phyloP scores from a whole-genome alignment of 2,113 vertebrate genomes.

The Myiozetetes cayanensis region DNA sequence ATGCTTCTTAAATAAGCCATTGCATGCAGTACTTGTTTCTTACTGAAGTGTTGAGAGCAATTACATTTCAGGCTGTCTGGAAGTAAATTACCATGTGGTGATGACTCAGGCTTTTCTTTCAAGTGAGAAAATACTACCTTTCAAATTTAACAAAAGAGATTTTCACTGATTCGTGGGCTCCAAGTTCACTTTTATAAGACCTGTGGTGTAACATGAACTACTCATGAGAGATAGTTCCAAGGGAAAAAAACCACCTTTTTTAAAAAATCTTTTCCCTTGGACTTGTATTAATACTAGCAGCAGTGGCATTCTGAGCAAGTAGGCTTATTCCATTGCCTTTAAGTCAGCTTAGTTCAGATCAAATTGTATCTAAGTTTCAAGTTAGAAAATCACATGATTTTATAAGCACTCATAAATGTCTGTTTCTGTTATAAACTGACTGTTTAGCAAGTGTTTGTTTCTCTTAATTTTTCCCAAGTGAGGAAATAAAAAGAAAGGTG shows the following conservation, averaged over 20 bases:
- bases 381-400: background rate
- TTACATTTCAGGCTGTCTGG: background rate
- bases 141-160: background rate
- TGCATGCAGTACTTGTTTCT: background rate
- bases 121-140: background rate
- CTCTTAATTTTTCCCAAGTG: background rate
- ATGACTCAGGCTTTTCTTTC: background rate
- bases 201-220: background rate
- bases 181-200: background rate
- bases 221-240: background rate
- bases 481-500: background rate
- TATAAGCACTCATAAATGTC: background rate
- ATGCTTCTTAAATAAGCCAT: background rate
- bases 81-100: background rate
- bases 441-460: background rate
- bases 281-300: background rate
- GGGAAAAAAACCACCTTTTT: background rate
- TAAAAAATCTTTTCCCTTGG: background rate
- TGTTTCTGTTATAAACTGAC: background rate
- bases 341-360: background rate
- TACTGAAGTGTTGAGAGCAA: background rate
- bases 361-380: background rate
- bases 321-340: background rate
- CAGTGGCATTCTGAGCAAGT: background rate
- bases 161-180: background rate